These are phyloP conservation scores for Tetrao urogallus DNA, from an alignment of 2,113 vertebrate genomes.

Conservation along the genomic window DNA sequence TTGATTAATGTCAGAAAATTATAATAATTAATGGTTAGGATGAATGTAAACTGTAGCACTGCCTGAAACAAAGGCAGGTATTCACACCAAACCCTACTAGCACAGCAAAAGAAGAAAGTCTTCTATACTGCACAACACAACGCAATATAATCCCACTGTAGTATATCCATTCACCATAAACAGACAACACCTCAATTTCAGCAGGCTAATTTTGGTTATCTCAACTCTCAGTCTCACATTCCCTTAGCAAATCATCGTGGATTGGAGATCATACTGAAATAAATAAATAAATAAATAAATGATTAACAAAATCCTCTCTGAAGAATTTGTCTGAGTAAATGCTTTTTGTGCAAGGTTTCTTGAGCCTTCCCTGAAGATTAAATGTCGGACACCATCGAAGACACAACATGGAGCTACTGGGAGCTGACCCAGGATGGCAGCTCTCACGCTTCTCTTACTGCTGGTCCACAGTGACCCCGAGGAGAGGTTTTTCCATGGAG, in stretches of 20 bases:
- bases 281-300: too few relatives aligned
- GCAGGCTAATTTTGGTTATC: not conserved
- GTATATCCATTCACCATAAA: not conserved
- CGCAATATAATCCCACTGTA: not conserved
- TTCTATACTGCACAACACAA: not conserved
- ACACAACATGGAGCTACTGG: not conserved
- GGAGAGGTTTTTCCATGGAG: conserved; percentile 37
- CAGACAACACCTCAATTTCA: not conserved
- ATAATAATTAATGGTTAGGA: not conserved
- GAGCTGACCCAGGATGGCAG: conserved; percentile 21
- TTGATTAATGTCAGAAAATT: not conserved
- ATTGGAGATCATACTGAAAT: not conserved
- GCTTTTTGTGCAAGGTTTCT: not conserved
- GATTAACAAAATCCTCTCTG: not conserved
- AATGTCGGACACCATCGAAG: not conserved
- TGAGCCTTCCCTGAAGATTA: conserved; percentile 10
- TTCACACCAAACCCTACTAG: not conserved
- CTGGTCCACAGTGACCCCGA: not conserved
- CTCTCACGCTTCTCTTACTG: conserved; percentile 39
- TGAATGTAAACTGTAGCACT: fast-evolving
- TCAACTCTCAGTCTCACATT: not conserved
- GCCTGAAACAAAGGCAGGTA: not conserved
- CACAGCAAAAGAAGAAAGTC: not conserved
- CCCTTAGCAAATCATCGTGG: not conserved
- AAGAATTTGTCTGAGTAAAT: conserved; percentile 18